Conservation (phyloP, 2,888 invertebrate genomes). For the Ormyrus labotus region DNA sequence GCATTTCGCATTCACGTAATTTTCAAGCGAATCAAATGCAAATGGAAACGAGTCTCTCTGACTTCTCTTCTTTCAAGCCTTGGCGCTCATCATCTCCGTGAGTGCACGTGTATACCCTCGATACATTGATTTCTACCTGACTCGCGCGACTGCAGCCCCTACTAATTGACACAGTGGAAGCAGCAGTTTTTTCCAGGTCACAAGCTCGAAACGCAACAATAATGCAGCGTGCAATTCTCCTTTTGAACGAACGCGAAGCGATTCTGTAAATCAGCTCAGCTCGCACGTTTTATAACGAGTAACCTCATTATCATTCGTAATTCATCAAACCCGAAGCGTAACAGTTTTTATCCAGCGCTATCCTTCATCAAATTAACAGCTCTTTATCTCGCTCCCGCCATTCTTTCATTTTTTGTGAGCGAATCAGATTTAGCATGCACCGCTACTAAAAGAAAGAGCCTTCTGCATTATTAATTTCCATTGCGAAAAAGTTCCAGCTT, state of each 20-base stretch:
- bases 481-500: slow-evolving; percentile 16
- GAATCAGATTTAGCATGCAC: slow-evolving; percentile 21
- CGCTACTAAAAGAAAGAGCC: slow-evolving; percentile 9
- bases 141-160: not conserved
- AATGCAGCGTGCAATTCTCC: slow-evolving; percentile 6
- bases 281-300: slow-evolving; percentile 41
- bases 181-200: slow-evolving; percentile 11
- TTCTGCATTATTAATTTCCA: slow-evolving; percentile 27
- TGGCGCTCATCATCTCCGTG: not conserved
- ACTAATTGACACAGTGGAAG: slow-evolving; percentile 35
- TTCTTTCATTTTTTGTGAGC: slow-evolving; percentile 13
- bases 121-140: slow-evolving; percentile 39
- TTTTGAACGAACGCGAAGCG: not conserved
- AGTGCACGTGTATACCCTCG: not conserved
- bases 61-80: not conserved
- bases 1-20: slow-evolving; percentile 38
- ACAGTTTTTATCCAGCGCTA: slow-evolving; percentile 32
- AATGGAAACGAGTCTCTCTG: slow-evolving; percentile 17
- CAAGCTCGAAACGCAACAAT: slow-evolving; percentile 24
- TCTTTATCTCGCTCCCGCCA: not conserved
- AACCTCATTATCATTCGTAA: slow-evolving; percentile 51
- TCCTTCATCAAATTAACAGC: slow-evolving; percentile 39
- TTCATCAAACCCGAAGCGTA: slow-evolving; percentile 42
- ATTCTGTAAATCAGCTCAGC: not conserved
- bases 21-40: slow-evolving; percentile 40